Conservation (phyloP, 1,140 invertebrate genomes). For the Calliopsis andreniformis region DNA sequence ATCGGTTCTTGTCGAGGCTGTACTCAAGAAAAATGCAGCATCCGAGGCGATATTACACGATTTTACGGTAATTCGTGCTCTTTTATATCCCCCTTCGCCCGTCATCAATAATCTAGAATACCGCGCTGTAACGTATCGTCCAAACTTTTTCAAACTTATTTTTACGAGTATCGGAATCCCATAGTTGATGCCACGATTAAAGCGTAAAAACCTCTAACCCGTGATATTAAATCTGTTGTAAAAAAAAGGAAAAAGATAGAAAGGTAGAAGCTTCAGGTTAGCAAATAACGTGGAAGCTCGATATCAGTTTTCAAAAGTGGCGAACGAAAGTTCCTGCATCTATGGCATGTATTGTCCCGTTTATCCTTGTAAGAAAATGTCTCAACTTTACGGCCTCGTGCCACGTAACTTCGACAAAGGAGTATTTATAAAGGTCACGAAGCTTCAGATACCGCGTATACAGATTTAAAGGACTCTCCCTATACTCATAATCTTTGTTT, state of each 20-base stretch:
- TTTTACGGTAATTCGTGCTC: constrained; percentile 55
- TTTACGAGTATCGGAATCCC: neutral
- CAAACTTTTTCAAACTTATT: neutral
- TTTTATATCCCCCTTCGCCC: neutral
- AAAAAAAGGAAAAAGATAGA: neutral
- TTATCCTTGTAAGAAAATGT: constrained; percentile 29
- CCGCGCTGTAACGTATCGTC: neutral
- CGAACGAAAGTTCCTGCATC: constrained; percentile 1
- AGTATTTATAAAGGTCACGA: constrained; percentile 18
- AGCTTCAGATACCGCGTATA: neutral
- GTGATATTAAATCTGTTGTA: neutral
- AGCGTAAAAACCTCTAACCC: neutral
- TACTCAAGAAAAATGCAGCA: constrained; percentile 48
- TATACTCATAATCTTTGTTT: neutral
- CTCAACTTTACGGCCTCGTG: neutral
- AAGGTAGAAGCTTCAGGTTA: neutral
- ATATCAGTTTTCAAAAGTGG: neutral
- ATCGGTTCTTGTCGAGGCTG: constrained; percentile 5
- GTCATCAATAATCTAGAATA: neutral
- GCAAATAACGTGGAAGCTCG: neutral
- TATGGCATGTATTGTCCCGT: neutral
- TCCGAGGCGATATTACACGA: constrained; percentile 26
- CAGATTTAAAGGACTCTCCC: neutral
- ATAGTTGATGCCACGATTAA: too few species aligned
- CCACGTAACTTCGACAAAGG: constrained; percentile 4